Conservation (phyloP, 2,888 invertebrate genomes). For the Aromia moschata region DNA sequence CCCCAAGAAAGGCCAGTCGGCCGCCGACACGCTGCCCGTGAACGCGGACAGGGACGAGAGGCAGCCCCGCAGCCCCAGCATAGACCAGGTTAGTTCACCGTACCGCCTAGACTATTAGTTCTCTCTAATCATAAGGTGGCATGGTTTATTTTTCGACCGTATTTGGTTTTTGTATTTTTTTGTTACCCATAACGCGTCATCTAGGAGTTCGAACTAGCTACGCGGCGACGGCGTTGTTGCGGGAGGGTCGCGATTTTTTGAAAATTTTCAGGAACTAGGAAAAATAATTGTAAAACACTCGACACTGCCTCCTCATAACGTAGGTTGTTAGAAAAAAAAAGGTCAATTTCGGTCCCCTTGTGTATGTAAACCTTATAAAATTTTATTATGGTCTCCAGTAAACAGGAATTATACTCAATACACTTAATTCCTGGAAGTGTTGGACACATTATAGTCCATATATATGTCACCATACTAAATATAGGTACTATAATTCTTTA, state of each 20-base stretch:
- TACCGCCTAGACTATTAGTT: neutral
- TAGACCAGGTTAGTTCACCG: slow-evolving; percentile 81
- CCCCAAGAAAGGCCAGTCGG: slow-evolving; percentile 60
- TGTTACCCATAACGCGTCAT: slow-evolving; percentile 33
- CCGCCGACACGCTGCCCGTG: slow-evolving; percentile 62
- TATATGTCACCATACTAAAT: too few relatives aligned
- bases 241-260: neutral
- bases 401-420: too few relatives aligned
- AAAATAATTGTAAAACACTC: too few relatives aligned
- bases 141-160: slow-evolving; percentile 29
- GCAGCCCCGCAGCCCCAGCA: slow-evolving; percentile 84
- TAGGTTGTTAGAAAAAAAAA: too few relatives aligned
- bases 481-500: too few relatives aligned
- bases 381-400: too few relatives aligned
- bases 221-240: slow-evolving; percentile 12
- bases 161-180: slow-evolving; percentile 26
- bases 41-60: slow-evolving; percentile 56
- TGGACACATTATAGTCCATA: too few relatives aligned
- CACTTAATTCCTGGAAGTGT: too few relatives aligned
- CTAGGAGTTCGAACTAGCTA: slow-evolving; percentile 28
- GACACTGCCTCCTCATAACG: too few relatives aligned
- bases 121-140: slow-evolving; percentile 21
- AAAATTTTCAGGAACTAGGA: too few relatives aligned
- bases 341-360: too few relatives aligned
- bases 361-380: too few relatives aligned